Percentiles rank a stretch among this genome's conserved stretches.
Conservation (phyloP, 2,888 invertebrate genomes). For the Spisula subtruncata region DNA sequence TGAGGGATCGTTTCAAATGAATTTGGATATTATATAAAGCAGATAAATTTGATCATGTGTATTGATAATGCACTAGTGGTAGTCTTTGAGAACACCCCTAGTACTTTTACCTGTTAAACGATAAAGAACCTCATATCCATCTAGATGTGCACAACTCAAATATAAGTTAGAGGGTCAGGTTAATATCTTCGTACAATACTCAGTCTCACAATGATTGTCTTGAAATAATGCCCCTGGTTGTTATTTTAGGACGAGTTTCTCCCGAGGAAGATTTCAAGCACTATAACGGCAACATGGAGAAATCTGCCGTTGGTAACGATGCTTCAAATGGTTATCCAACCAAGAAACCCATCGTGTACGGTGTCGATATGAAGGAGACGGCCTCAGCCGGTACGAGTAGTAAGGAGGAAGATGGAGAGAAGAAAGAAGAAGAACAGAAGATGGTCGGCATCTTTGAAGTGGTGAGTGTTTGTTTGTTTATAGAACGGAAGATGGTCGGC, state of each 20-base stretch:
- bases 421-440: slow-evolving; percentile 68
- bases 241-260: background rate
- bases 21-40: too few species aligned
- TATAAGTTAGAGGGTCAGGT: too few species aligned
- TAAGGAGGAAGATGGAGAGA: slow-evolving; percentile 7
- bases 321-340: background rate
- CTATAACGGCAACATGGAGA: background rate
- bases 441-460: slow-evolving; percentile 79
- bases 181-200: too few species aligned
- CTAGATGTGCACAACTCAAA: too few species aligned
- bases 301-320: background rate
- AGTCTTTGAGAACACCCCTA: too few species aligned
- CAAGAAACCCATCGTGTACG: background rate
- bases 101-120: too few species aligned
- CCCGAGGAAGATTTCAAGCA: background rate
- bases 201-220: too few species aligned
- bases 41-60: too few species aligned
- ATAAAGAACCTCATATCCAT: too few species aligned
- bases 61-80: too few species aligned
- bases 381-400: background rate
- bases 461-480: slow-evolving; percentile 68
- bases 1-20: too few species aligned
- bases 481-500: background rate
- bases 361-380: background rate
- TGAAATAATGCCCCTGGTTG: background rate